Evolutionary conservation across 1,140 invertebrate species (phyloP), one percentile per base, ranked within the genome.

Genomic region (Mercenaria mercenaria): DNA sequence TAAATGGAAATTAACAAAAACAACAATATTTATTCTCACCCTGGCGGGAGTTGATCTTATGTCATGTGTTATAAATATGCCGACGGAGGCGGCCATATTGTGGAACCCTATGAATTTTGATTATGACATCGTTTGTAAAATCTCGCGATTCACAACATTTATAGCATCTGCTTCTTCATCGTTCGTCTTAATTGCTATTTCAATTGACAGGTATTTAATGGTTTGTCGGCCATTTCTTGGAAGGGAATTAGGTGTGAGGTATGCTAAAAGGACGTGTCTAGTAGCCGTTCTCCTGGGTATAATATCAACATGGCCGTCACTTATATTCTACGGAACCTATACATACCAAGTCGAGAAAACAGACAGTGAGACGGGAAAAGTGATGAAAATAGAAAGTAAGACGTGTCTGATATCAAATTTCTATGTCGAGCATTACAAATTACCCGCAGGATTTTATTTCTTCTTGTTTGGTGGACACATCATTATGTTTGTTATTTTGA

Each of bases 261-360:
- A 89, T 26, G 88, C 81, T 10, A 89, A 83, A 37, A 83, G 39
- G 32, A 76, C 81, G 2, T 89, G 88, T 77, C 23, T 77, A 0
- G 37, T 77, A 10, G 80, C 88, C 15, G 80, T 83, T 23, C 39
- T 84, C 3, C 39, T 89, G 18, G 88, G 88, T 10, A 41, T 84
- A 26, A 26, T 84, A 11, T 43, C 56, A 18, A 84, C 88, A 10
- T 89, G 88, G 88, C 88, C 88, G 13, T 83, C 88, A 26, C 23
- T 77, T 13, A 89, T 89, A 47, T 89, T 83, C 34, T 89, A 89
- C 59, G 88, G 88, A 32, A 89, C 88, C 8, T 89, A 59, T 74
- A 77, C 79, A 26, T 76, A 76, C 29, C 32, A 69, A 43, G 34
- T 72, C 3, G 39, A 52, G 23, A 47, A 34, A 59, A 26, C 10